Evolutionary conservation across 2,888 invertebrate genomes (phyloP).

Genomic region (Ptilodon capucinus): DNA sequence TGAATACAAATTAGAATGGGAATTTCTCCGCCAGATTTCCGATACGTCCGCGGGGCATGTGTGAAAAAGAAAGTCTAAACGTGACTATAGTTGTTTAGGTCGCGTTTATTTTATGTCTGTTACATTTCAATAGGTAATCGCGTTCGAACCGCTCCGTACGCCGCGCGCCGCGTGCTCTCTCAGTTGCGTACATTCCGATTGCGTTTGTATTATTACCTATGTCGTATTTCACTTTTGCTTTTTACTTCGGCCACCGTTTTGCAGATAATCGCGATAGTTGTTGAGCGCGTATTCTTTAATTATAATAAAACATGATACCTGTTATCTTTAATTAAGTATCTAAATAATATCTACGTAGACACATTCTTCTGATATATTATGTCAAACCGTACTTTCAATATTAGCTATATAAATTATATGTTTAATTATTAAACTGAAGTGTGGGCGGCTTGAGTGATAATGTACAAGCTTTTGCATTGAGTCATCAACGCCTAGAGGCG

Average conservation of each 20-base stretch:
- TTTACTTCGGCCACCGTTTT: not conserved
- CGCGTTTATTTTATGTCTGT: slow-evolving; percentile 29
- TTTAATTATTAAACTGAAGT: not conserved
- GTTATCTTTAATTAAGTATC: not conserved
- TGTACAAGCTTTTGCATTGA: slow-evolving; percentile 26
- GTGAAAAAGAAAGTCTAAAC: slow-evolving; percentile 67
- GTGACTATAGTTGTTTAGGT: slow-evolving; percentile 41
- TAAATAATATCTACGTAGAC: not conserved
- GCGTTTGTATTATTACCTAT: not conserved
- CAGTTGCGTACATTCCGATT: not conserved
- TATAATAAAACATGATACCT: not conserved
- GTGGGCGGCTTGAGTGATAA: slow-evolving; percentile 15
- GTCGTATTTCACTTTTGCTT: not conserved
- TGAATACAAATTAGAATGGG: slow-evolving; percentile 70
- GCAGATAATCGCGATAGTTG: not conserved
- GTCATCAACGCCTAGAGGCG: slow-evolving; percentile 22
- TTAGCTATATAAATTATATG: not conserved
- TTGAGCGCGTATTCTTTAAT: not conserved
- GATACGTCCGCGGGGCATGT: slow-evolving; percentile 47
- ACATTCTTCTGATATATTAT: not conserved
- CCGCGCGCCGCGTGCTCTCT: not conserved
- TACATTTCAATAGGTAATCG: slow-evolving; percentile 37
- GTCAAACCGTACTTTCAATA: not conserved
- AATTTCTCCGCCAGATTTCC: slow-evolving; percentile 73
- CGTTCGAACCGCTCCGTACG: not conserved